A percentile compares a stretch with the other conserved stretches of the same genome.
phyloP scores from a whole-genome alignment of 1,140 invertebrate genomes.

The Magallana angulata region DNA sequence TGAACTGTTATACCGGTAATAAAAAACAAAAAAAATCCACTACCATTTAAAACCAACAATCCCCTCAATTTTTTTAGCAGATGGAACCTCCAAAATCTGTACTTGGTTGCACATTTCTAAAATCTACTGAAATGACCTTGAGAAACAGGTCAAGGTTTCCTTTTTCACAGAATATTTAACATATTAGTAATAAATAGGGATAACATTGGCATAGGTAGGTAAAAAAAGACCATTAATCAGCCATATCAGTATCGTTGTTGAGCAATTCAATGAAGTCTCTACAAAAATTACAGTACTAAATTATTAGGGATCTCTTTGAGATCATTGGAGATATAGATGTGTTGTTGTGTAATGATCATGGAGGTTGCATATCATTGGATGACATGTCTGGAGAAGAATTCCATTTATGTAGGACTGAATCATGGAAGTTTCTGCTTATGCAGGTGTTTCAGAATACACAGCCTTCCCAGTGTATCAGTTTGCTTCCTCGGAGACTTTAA shows the following conservation, averaged over 20 bases:
- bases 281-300: conserved; percentile 3
- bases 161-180: too few relatives aligned
- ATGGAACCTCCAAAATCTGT: too few relatives aligned
- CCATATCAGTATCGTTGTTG: neutral
- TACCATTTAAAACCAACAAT: too few relatives aligned
- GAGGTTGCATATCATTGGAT: neutral
- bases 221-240: neutral
- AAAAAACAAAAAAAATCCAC: too few relatives aligned
- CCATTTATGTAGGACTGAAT: neutral
- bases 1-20: too few relatives aligned
- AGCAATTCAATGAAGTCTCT: neutral
- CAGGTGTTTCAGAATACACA: conserved; percentile 33
- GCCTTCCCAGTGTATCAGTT: conserved; percentile 21
- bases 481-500: neutral
- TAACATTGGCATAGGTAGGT: neutral
- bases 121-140: too few relatives aligned
- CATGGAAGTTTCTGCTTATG: neutral
- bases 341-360: conserved; percentile 1
- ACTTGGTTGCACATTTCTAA: too few relatives aligned
- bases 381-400: neutral
- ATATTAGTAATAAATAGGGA: neutral
- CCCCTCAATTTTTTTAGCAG: too few relatives aligned
- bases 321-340: conserved; percentile 1
- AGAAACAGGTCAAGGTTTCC: too few relatives aligned
- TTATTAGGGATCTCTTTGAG: neutral